Base-by-base conservation (phyloP, 2,113 vertebrate genomes). In the Prionailurus viverrinus region DNA sequence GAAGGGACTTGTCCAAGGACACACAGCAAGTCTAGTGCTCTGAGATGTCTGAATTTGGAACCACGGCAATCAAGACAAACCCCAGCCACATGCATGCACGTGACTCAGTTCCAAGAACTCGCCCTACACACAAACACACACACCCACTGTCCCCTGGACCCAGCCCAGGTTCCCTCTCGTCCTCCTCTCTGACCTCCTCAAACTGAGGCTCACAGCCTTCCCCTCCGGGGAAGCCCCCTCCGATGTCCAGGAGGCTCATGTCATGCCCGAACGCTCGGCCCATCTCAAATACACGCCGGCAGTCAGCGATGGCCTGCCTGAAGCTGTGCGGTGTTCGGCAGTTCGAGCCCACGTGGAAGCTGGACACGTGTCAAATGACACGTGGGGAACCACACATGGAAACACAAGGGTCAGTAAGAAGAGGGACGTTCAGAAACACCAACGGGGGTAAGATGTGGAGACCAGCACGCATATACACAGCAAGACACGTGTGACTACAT, bases 291-390 rank as follows among this genome's bases (percentile, higher is more conserved):
- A 93, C 25, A 0, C 0, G 3, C 2, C 15, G 18, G 68, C 89
- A 68, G 89, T 94, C 12, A 0, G 53, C 19, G 4, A 96, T 85
- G 89, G 92, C 80, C 45, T 68, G 13, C 4, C 0, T 4, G 91
- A 95, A 97, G 78, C 0, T 11, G 3, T 36, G 3, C 8, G 82
- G 19, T 3, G 31, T 21, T 66, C 31, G 48, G 82, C 92, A 93
- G 39, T 19, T n/a, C 0, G 73, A 90, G 68, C 97, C 97, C 89
- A 84, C 39, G 1, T 97, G 96, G 83, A 97, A 96, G 69, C 96
- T 97, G 93, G 61, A 29, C 3, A 4, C 11, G 6, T 1, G 27
- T 29, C 18, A 10, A 15, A 63, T 41, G 78, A 51, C 41, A 23
- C 8, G 48, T 23, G 18, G 58, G 61, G 39, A 71, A 48, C 27